Base-by-base conservation (phyloP, 1,140 invertebrate species). In the Panulirus ornatus region DNA sequence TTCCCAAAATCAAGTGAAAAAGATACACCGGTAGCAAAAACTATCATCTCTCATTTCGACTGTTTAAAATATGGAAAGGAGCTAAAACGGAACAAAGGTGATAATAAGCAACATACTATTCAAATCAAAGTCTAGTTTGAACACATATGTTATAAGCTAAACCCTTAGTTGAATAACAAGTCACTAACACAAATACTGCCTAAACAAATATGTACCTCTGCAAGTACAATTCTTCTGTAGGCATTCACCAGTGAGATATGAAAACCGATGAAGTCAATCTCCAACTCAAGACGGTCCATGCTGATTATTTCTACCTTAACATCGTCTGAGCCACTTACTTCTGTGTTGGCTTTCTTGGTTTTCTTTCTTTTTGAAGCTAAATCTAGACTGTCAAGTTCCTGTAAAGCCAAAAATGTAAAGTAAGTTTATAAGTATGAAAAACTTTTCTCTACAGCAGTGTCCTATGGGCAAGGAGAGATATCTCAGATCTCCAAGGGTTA, bases 211-310 rank as follows among this genome's bases (percentile, higher is more conserved):
- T 84, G 78, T 70, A 92, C 91, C 88, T 92, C 91, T 51, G 91
- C 91, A 70, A 92, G 88, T 38, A 90, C 83, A 66, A 92, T 90
- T 89, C 91, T 92, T 78, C 91, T 90, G 58, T 75, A 88, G 3
- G 91, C 87, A 83, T 92, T 92, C 34, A 92, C 63, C 36, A 92
- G 73, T 36, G 91, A 90, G 22, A 89, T 84, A 78, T 92, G 84
- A 86, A 90, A 92, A 22, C 91, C 91, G 90, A 92, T 71, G 84
- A 92, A 92, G 63, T 92, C 91, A 44, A 92, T 90, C 75, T 92
- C 91, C 66, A 91, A n/a, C 44, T 91, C 84, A 19, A 36, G 38
- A 11, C 73, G 58, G 79, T 91, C 85, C 91, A 91, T 91, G 47
- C 75, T 91, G 14, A 84, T 83, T 19, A 91, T 88, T 58, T 91